A percentile compares a stretch with the other conserved stretches of the same genome.
Evolutionary conservation across 2,888 invertebrate species (phyloP).

Genomic region (Parelbella ahira): DNA sequence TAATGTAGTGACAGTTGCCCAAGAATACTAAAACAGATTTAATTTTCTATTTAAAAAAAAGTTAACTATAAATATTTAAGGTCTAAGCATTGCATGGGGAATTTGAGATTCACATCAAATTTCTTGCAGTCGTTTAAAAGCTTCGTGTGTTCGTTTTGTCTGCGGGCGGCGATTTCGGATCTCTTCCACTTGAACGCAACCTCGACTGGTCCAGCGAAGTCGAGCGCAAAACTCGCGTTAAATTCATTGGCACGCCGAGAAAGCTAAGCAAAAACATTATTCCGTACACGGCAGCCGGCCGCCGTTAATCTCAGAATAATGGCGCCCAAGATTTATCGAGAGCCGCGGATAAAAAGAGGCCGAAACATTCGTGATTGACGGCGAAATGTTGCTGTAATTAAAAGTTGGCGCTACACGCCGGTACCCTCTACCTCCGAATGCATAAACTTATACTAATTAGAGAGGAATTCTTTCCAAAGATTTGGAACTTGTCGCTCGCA

Average conservation of each 20-base stretch:
- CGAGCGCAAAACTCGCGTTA: constrained; percentile 38
- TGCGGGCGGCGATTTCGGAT: constrained; percentile 16
- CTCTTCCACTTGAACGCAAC: constrained; percentile 21
- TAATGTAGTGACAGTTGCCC: no score
- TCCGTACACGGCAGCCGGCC: constrained; percentile 43
- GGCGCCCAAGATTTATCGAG: constrained; percentile 35
- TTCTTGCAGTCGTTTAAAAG: constrained; percentile 5
- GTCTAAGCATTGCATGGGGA: no score
- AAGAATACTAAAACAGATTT: no score
- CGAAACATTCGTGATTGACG: constrained; percentile 49
- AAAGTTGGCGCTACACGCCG: constrained; percentile 55
- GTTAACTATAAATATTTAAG: no score
- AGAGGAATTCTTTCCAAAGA: constrained; percentile 73
- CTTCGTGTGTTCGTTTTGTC: constrained; percentile 16
- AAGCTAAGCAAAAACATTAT: constrained; percentile 53
- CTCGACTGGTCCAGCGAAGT: constrained; percentile 26
- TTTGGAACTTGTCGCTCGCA: constrained; percentile 61
- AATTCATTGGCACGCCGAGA: constrained; percentile 48
- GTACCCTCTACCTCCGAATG: constrained; percentile 49
- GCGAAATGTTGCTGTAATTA: constrained; percentile 55
- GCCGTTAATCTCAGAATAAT: constrained; percentile 48
- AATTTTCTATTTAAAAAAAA: no score
- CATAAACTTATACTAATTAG: constrained; percentile 79
- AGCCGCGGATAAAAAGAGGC: constrained; percentile 41
- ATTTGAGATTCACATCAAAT: neutral